phyloP scores from a whole-genome alignment of 2,888 invertebrate genomes.

The Ectemnius continuus region DNA sequence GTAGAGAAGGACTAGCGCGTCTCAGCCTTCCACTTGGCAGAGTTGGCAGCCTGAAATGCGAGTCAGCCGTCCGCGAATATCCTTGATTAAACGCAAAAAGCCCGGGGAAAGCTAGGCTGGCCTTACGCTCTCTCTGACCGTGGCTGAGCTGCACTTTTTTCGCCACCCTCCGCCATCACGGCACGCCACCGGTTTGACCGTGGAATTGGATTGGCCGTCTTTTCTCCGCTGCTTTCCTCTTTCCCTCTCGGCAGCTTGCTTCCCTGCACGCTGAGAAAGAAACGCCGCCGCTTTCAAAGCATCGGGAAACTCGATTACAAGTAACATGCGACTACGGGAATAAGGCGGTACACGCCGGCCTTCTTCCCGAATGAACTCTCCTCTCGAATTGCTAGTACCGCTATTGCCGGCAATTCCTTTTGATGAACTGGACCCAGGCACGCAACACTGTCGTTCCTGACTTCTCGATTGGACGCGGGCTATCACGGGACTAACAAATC shows the following conservation, averaged over 20 bases:
- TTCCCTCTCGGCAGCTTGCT: conserved; percentile 30
- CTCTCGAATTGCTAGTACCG: not conserved
- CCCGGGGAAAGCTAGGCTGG: conserved; percentile 50
- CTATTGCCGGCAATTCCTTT: not conserved
- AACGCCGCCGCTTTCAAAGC: conserved; percentile 51
- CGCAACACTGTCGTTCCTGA: not conserved
- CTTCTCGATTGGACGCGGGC: no score
- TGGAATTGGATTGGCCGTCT: conserved; percentile 68
- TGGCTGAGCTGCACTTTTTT: conserved; percentile 56
- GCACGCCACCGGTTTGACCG: conserved; percentile 60
- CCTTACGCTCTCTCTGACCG: conserved; percentile 47
- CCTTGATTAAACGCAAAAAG: conserved; percentile 77
- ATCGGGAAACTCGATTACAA: conserved; percentile 57
- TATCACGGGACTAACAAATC: no score
- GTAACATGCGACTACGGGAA: conserved; percentile 43
- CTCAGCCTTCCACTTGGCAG: conserved; percentile 43
- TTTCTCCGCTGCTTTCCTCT: conserved; percentile 44
- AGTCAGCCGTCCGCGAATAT: conserved; percentile 75
- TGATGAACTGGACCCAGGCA: not conserved
- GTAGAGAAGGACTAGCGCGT: no score
- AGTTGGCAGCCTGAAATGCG: conserved; percentile 61
- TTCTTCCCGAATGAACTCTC: conserved; percentile 1
- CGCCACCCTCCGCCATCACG: conserved; percentile 63
- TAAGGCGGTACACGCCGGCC: conserved; percentile 37
- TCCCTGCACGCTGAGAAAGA: conserved; percentile 40